Base-by-base conservation (phyloP, 2,888 invertebrate genomes). In the Leuctra nigra region DNA sequence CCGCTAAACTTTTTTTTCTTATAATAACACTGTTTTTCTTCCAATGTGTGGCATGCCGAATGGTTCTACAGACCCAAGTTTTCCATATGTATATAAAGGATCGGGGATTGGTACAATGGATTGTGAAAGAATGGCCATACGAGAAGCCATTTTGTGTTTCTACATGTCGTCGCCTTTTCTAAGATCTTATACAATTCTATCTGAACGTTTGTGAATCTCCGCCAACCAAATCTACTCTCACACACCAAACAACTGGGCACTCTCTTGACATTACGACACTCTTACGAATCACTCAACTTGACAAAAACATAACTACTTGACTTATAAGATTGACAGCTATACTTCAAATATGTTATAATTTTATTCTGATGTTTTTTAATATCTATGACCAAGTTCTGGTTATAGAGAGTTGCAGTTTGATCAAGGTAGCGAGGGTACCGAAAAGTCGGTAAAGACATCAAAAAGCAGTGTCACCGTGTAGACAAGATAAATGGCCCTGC, bases 401-500 rank as follows among this genome's bases (percentile, higher is more conserved):
- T n/a, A n/a, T n/a, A n/a, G n/a, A n/a, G n/a, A n/a, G n/a, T n/a
- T n/a, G n/a, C n/a, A n/a, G n/a, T n/a, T n/a, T n/a, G n/a, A n/a
- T n/a, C n/a, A n/a, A n/a, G n/a, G n/a, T n/a, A n/a, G n/a, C n/a
- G n/a, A n/a, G n/a, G n/a, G n/a, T n/a, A n/a, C n/a, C n/a, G n/a
- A n/a, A 50, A 50, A 50, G 50, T 50, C 50, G 50, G 50, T 50
- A 50, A 33, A 50, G 50, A 50, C 50, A 50, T 50, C 50, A 50
- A 50, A 50, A 50, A 50, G 50, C 50, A 35, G 22, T 50, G 35
- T 33, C 57, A 9, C 9, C 20, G 41, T 36, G 29, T 33, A 23
- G 57, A 53, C 59, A 56, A 56, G 56, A 56, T 59, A 54, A 56
- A 56, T 56, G 57, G 53, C 39, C 47, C 24, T 53, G 36, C 13